Base-by-base conservation (phyloP, 2,113 vertebrate species). In the Cavia aperea region DNA sequence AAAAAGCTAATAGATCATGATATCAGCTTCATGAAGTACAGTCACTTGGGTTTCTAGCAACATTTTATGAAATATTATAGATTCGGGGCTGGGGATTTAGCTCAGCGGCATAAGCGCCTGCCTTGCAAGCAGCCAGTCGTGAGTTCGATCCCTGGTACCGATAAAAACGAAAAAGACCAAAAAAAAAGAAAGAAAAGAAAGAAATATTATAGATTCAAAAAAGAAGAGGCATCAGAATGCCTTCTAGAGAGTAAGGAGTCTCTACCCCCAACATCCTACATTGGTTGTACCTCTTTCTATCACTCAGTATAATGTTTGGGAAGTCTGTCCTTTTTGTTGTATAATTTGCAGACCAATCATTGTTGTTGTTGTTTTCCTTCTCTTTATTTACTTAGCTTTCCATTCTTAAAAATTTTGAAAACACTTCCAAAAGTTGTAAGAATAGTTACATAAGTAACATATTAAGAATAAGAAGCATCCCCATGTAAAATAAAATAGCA, bases 331-430 rank as follows among this genome's bases (percentile, higher is more conserved):
- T 13, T 39, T 13, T 4, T 33, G 7, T 39, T 65, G 13, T 29
- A 77, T 6, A 1, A 70, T 33, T n/a, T 51, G 2, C 14, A 88
- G 43, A 58, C 33, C 7, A 23, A 66, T 58, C 10, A 73, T 86
- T 75, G 51, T 3, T 58, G 19, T 18, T 62, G 0, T 84, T 68
- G 26, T 88, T 85, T 79, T 33, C 2, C 33, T 24, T 16, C 7
- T 89, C 23, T 84, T 23, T 14, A 90, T 93, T 83, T 91, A 31
- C 15, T 93, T 92, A 75, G 18, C 36, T 95, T 78, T 86, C 31
- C 16, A 49, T 26, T 60, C 29, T 82, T 36, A 60, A 72, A 87
- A 92, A 81, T 91, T 94, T 81, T 65, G 23, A 89, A 84, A 94
- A 84, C 68, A 79, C 6, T 91, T 91, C 12, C 15, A 84, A 73